Evolutionary conservation across 2,888 invertebrate genomes (phyloP).

Genomic region (Nymphalis urticae): DNA sequence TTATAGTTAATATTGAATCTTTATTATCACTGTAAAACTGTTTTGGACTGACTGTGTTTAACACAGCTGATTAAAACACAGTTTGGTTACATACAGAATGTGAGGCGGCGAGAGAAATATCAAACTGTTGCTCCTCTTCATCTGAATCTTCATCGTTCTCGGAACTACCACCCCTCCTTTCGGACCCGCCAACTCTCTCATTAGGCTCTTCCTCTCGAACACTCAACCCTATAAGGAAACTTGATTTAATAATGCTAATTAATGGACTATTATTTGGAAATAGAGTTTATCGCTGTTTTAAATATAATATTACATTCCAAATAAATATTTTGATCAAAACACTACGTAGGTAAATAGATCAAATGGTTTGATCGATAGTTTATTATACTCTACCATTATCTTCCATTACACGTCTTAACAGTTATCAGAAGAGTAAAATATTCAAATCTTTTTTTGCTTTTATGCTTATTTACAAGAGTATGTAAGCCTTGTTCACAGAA

Average conservation of each 20-base stretch:
- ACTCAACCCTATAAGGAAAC: constrained; percentile 20
- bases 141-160: constrained; percentile 44
- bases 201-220: constrained; percentile 25
- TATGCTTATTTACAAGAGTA: not conserved
- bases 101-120: constrained; percentile 65
- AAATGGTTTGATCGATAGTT: not conserved
- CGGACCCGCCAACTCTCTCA: constrained; percentile 23
- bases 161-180: constrained; percentile 26
- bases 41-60: too few relatives aligned
- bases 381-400: constrained; percentile 47
- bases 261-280: too few relatives aligned
- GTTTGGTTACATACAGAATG: constrained; percentile 59
- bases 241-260: too few relatives aligned
- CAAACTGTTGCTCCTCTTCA: constrained; percentile 59
- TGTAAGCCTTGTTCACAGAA: not conserved
- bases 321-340: constrained; percentile 11
- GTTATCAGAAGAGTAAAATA: constrained; percentile 48
- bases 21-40: too few relatives aligned
- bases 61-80: not conserved
- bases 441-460: constrained; percentile 38
- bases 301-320: not conserved
- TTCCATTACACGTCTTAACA: constrained; percentile 54
- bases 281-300: too few relatives aligned
- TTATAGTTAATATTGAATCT: too few relatives aligned
- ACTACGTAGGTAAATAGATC: constrained; percentile 1